phyloP scores from a whole-genome alignment of 53 echinoderm and acorn worm species.

The Apostichopus leukothele region DNA sequence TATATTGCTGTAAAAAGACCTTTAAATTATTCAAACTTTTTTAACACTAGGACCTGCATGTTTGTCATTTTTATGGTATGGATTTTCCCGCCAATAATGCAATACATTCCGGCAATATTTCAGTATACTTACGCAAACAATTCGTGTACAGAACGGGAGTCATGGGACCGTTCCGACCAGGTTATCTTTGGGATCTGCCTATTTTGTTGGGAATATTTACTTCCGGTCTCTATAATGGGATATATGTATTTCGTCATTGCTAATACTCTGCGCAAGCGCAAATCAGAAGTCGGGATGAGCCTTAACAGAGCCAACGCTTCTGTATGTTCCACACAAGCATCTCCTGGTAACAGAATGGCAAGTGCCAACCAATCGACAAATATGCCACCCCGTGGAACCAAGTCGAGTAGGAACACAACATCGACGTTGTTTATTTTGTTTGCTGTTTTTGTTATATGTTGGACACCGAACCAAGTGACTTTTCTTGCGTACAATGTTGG shows the following conservation, averaged over 20 bases:
- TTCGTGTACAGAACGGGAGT: constrained; percentile 43
- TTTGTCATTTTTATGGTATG: constrained; percentile 58
- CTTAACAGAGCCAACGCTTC: constrained; percentile 16
- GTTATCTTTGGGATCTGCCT: constrained; percentile 57
- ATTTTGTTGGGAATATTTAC: constrained; percentile 69
- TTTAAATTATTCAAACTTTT: constrained; percentile 54
- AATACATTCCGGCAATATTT: constrained; percentile 73
- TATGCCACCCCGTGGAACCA: constrained; percentile 30
- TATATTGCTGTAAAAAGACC: constrained; percentile 77
- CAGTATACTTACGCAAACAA: constrained; percentile 56
- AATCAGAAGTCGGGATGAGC: constrained; percentile 23
- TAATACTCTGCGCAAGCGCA: constrained; percentile 61
- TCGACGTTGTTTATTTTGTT: constrained; percentile 74
- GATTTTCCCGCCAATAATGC: constrained; percentile 69
- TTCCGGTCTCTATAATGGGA: constrained; percentile 69
- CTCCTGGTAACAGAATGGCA: not conserved
- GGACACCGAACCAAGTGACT: constrained; percentile 87
- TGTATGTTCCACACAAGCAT: constrained; percentile 16
- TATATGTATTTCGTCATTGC: constrained; percentile 65
- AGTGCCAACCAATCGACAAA: constrained; percentile 15
- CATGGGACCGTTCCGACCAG: constrained; percentile 59
- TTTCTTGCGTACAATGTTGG: constrained; percentile 80
- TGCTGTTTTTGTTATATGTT: constrained; percentile 79
- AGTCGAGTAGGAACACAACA: constrained; percentile 60
- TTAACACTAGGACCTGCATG: constrained; percentile 62